A percentile compares a stretch with the other conserved stretches of the same genome.
phyloP scores from a whole-genome alignment of 2,113 vertebrate genomes.

The Anarrhichthys ocellatus region DNA sequence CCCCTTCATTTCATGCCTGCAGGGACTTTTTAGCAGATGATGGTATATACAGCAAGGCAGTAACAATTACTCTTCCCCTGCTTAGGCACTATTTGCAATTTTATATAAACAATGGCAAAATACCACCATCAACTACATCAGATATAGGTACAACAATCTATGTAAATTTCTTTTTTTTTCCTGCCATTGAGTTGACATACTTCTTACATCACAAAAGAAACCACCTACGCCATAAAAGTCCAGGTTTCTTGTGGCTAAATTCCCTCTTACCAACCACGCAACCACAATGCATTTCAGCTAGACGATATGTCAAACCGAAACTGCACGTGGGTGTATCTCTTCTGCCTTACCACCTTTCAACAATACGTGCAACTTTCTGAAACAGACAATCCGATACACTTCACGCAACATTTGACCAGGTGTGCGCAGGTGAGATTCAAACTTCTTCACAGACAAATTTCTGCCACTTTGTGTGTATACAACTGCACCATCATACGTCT shows the following conservation, averaged over 20 bases:
- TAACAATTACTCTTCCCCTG: slow-evolving; percentile 40
- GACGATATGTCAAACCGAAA: too few species aligned
- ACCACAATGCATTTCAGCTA: neutral
- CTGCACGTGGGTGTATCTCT: too few species aligned
- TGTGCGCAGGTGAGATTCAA: too few species aligned
- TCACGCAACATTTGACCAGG: too few species aligned
- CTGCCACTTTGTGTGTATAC: neutral
- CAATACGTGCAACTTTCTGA: too few species aligned
- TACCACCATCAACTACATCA: slow-evolving; percentile 10
- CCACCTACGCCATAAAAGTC: neutral
- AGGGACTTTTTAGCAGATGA: slow-evolving; percentile 42
- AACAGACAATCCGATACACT: too few species aligned
- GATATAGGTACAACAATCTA: slow-evolving; percentile 6
- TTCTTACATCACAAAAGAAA: neutral
- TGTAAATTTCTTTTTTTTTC: neutral
- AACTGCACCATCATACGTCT: neutral
- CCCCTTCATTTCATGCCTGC: slow-evolving; percentile 28
- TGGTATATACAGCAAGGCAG: slow-evolving; percentile 6
- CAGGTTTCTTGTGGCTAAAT: neutral
- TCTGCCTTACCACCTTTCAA: too few species aligned
- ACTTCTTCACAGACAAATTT: too few species aligned
- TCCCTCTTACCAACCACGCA: neutral
- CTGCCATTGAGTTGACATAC: neutral
- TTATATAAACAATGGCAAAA: slow-evolving; percentile 36
- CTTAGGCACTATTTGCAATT: slow-evolving; percentile 28